A percentile compares a stretch with the other conserved stretches of the same genome.
phyloP scores from a whole-genome alignment of 2,113 vertebrate species.

The Nesospiza acunhae region DNA sequence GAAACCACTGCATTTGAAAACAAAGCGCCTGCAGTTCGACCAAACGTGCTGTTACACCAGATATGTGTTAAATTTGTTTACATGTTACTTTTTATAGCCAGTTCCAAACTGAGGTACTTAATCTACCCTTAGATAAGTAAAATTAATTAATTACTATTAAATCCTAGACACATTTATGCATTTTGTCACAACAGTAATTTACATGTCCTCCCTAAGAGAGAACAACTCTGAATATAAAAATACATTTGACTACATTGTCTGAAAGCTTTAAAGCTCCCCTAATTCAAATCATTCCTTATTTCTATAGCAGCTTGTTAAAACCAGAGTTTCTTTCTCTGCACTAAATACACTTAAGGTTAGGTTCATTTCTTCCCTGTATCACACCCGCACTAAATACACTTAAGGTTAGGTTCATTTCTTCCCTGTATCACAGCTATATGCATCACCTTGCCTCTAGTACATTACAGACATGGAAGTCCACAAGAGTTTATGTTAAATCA shows the following conservation, averaged over 20 bases:
- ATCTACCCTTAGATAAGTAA: conserved; percentile 4
- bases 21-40: background rate
- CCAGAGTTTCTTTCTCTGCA: background rate
- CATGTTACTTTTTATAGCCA: conserved; percentile 16
- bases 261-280: background rate
- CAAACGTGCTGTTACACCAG: background rate
- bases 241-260: conserved; percentile 11
- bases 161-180: conserved; percentile 18
- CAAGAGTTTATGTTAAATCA: background rate
- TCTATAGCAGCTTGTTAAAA: background rate
- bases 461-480: background rate
- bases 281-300: background rate
- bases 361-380: background rate
- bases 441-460: background rate
- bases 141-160: conserved; percentile 44
- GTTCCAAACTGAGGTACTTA: conserved; percentile 5
- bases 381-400: background rate
- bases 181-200: conserved; percentile 61
- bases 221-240: background rate
- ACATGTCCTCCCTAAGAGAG: background rate
- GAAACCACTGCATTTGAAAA: conserved; percentile 7
- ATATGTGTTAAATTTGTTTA: conserved; percentile 28
- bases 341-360: background rate
- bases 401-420: background rate
- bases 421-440: background rate